Evolutionary conservation across 1,140 invertebrate genomes (phyloP), one percentile per base, ranked within the genome.

Genomic region (Amphibalanus amphitrite): DNA sequence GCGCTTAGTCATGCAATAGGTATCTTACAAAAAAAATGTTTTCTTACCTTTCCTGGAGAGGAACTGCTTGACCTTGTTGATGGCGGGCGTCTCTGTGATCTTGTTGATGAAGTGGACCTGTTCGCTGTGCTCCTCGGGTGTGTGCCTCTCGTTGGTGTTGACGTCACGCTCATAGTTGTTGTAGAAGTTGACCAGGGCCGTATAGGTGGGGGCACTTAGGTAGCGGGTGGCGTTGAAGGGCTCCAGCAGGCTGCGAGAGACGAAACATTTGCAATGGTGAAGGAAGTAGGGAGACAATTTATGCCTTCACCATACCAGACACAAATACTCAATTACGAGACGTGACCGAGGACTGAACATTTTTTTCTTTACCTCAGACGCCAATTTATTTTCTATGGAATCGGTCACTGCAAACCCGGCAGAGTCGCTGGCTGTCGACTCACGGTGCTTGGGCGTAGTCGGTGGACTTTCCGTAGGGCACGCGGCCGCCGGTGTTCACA

Each of bases 181-280:
- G 65, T 67, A 67, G 65, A 67, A 67, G 65, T 67, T 67, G 23
- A 67, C 65, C 65, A 67, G 28, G 10, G 65, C 65, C 17, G 26
- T 26, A 26, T 67, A 67, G 3, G 65, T 67, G 20, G 65, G n/a
- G n/a, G 6, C 1, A 17, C 28, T 67, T 10, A 67, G 65, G 65
- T 28, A 67, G n/a, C 28, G 65, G 1, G 65, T 28, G n/a, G 65
- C 65, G 65, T 67, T 67, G 65, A 67, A 28, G n/a, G 65, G 26
- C 28, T 26, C 28, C n/a, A 67, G 26, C 15, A 67, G 28, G 8
- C 65, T 67, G 47, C 47, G 23, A 59, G 10, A 6, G 17, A 20
- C 10, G 20, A 13, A 1, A 1, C 47, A 20, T 1, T 1, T 13
- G 20, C 17, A 59, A 59, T 20, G n/a, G 10, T 23, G 23, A 59